These are phyloP conservation scores for Tetragonula carbonaria DNA, from an alignment of 2,888 invertebrate genomes.

Conservation along the genomic window DNA sequence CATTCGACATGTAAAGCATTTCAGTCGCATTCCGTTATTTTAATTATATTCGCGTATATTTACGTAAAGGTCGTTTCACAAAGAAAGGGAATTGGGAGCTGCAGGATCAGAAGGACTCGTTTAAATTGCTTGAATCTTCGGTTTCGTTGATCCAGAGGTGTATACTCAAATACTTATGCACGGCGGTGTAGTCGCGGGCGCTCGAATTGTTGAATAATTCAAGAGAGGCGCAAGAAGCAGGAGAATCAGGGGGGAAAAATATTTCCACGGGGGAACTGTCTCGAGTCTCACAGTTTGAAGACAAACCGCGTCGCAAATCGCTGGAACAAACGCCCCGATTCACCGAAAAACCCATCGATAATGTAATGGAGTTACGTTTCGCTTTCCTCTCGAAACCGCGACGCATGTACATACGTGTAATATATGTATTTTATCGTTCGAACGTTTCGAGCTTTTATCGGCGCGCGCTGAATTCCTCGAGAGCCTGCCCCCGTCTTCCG, in stretches of 20 bases:
- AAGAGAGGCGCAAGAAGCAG: too few relatives aligned
- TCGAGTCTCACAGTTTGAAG: not conserved
- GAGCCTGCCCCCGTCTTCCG: not conserved
- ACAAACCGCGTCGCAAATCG: not conserved
- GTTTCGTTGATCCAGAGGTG: too few relatives aligned
- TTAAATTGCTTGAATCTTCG: too few relatives aligned
- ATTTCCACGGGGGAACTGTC: not conserved
- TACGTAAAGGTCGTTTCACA: too few relatives aligned
- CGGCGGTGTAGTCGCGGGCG: too few relatives aligned
- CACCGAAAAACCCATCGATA: not conserved
- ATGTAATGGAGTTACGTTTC: not conserved
- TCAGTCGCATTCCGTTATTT: too few relatives aligned
- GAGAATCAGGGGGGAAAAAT: not conserved
- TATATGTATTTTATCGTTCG: conserved; percentile 14
- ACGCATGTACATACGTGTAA: conserved; percentile 34
- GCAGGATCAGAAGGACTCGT: too few relatives aligned
- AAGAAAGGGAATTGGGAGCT: too few relatives aligned
- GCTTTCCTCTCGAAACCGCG: conserved; percentile 20
- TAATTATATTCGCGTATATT: too few relatives aligned
- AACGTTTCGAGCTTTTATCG: conserved; percentile 26
- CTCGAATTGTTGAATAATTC: too few relatives aligned
- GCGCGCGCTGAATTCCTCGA: not conserved
- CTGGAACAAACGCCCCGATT: not conserved
- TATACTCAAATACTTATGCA: too few relatives aligned
- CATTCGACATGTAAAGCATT: too few relatives aligned